Evolutionary conservation across 2,113 vertebrate species (phyloP), one percentile per base, ranked within the genome.

Genomic region (Fulmarus glacialis): DNA sequence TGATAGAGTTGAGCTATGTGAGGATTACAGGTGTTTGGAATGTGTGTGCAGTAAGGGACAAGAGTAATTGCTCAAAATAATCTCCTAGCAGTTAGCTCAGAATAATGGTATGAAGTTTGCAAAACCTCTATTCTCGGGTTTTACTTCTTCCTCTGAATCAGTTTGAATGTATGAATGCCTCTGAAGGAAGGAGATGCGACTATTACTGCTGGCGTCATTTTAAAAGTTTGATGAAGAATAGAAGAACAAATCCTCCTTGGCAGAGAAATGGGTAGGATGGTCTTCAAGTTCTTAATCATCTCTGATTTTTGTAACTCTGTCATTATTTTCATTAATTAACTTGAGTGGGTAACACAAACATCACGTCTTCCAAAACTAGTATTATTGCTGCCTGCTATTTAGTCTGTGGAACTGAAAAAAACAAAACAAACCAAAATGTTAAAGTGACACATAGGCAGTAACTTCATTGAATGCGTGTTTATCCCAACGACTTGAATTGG

Each of bases 241-340:
- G 66, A 82, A 66, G 58, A 89, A 50, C 43, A 85, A 85, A 79
- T 75, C 73, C 58, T 79, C 17, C 66, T 75, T 94, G 93, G 91
- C 91, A 89, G 73, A 52, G 70, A 68, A 87, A 32, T 18, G 55
- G 83, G 64, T 64, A 48, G 68, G 70, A 85, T 77, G 53, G 58
- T 85, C 91, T 93, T 94, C 66, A 91, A 87, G 72, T 91, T 91
- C 89, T 93, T 93, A 94, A 89, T 96, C 43, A 91, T 96, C 73
- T 80, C 89, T 58, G 34, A 34, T 93, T 95, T 90, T 74, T 92
- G 45, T 93, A 95, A 77, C 45, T 85, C 84, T 95, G 80, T 95
- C 73, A 58, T 79, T 96, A 53, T 93, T 96, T 92, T 89, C 38
- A 26, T 84, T 96, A 92, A 96, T 96, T 96, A 95, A 92, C 52